Percentiles rank a stretch among this genome's conserved stretches.
phyloP scores from a whole-genome alignment of 1,140 invertebrate genomes.

The Aphidius gifuensis region DNA sequence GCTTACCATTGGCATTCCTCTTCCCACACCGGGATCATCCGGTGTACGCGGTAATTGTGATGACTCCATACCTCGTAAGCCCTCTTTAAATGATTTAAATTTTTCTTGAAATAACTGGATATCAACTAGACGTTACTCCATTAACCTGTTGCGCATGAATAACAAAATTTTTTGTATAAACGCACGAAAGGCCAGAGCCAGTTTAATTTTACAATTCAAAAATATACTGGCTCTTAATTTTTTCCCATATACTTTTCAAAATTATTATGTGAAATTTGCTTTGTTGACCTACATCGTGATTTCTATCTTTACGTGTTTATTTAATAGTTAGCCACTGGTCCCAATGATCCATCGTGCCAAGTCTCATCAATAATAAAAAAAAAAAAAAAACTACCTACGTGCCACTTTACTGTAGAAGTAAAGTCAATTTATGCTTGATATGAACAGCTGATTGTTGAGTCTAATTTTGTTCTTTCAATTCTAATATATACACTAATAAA shows the following conservation, averaged over 20 bases:
- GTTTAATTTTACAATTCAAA: no score
- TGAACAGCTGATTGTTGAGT: background rate
- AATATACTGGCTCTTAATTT: no score
- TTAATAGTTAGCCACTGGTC: background rate
- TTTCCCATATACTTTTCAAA: no score
- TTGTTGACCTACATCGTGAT: no score
- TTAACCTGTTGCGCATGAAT: slow-evolving; percentile 48
- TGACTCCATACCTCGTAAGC: slow-evolving; percentile 37
- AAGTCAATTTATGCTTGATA: no score
- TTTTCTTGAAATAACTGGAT: slow-evolving; percentile 29
- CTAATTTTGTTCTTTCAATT: background rate
- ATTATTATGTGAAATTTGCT: no score
- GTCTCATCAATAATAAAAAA: background rate
- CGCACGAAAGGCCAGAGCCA: no score
- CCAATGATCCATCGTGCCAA: background rate
- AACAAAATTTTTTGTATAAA: background rate
- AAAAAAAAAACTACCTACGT: background rate
- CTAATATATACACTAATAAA: background rate
- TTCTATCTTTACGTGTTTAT: no score
- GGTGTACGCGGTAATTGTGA: slow-evolving; percentile 35
- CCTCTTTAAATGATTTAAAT: background rate
- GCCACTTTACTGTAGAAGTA: no score
- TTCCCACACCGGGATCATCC: slow-evolving; percentile 31
- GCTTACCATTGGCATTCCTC: slow-evolving; percentile 43
- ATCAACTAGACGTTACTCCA: slow-evolving; percentile 32